Conservation (phyloP, 2,797 vertebrate species). For the Bradypodion pumilum region DNA sequence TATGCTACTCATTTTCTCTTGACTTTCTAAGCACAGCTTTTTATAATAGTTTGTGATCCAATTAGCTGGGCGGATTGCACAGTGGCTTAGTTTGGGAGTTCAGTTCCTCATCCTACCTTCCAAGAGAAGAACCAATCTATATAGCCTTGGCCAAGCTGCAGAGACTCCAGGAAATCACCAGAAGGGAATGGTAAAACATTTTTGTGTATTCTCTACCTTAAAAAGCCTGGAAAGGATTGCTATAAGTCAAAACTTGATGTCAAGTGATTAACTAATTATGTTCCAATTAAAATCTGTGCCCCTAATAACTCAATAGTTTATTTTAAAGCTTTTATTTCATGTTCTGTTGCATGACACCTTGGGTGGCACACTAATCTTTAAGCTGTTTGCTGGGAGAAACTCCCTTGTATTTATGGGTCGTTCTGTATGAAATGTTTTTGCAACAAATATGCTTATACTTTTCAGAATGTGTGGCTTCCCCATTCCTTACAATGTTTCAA, state of each 20-base stretch:
- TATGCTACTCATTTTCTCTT: too few relatives aligned
- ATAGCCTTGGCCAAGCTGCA: too few relatives aligned
- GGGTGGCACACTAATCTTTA: conserved; percentile 31
- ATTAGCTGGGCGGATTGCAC: too few relatives aligned
- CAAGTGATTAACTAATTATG: too few relatives aligned
- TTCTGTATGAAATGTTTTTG: not conserved
- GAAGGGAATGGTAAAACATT: too few relatives aligned
- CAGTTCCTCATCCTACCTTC: too few relatives aligned
- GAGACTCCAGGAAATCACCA: too few relatives aligned
- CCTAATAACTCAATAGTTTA: conserved; percentile 40
- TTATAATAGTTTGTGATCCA: not conserved
- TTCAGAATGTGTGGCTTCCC: not conserved
- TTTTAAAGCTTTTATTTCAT: conserved; percentile 1
- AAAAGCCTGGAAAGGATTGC: too few relatives aligned
- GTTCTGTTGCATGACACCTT: not conserved
- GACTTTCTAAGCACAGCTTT: not conserved
- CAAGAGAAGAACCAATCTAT: too few relatives aligned
- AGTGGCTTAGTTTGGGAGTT: too few relatives aligned
- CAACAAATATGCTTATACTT: not conserved
- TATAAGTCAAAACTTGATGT: too few relatives aligned
- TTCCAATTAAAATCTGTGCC: conserved; percentile 26
- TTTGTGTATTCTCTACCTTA: too few relatives aligned
- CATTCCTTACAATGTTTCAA: conserved; percentile 31
- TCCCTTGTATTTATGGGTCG: not conserved
- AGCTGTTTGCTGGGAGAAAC: conserved; percentile 24